Percentiles rank a stretch among this genome's conserved stretches.
These are phyloP conservation scores for Macaca fascicularis DNA, from an alignment of 2,113 vertebrate species.

Conservation along the genomic window DNA sequence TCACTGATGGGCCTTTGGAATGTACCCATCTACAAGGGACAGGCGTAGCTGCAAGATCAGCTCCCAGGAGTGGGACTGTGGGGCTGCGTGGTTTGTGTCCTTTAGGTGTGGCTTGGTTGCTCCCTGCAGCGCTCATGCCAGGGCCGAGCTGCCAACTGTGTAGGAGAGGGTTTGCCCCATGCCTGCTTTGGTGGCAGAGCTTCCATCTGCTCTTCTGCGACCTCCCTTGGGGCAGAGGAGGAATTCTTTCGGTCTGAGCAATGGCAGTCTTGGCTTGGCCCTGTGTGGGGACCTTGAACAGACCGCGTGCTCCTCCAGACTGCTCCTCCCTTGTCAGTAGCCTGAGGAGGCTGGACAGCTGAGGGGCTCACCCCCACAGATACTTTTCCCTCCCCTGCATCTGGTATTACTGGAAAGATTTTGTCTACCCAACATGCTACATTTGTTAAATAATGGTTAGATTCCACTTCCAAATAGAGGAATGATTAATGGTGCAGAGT, in stretches of 20 bases:
- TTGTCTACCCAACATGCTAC: background rate
- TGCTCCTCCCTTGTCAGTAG: background rate
- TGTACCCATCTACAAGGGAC: background rate
- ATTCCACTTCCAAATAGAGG: background rate
- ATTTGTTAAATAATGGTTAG: background rate
- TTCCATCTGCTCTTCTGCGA: background rate
- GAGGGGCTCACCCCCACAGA: background rate
- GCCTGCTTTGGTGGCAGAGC: background rate
- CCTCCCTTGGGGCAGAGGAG: accelerated
- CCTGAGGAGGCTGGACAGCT: background rate
- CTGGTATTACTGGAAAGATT: background rate
- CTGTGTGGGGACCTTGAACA: background rate
- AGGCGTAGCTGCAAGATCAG: background rate
- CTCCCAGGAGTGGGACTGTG: background rate
- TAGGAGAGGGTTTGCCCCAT: background rate
- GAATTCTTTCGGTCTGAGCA: background rate
- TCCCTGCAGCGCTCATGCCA: accelerated
- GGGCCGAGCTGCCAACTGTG: background rate
- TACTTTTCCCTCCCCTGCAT: background rate
- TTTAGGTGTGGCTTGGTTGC: background rate
- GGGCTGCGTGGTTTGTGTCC: background rate
- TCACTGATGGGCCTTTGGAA: background rate
- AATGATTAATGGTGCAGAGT: background rate
- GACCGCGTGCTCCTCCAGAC: background rate
- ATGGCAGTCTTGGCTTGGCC: background rate